Evolutionary conservation across 2,797 vertebrate genomes (phyloP).

Genomic region (Strix occidentalis): DNA sequence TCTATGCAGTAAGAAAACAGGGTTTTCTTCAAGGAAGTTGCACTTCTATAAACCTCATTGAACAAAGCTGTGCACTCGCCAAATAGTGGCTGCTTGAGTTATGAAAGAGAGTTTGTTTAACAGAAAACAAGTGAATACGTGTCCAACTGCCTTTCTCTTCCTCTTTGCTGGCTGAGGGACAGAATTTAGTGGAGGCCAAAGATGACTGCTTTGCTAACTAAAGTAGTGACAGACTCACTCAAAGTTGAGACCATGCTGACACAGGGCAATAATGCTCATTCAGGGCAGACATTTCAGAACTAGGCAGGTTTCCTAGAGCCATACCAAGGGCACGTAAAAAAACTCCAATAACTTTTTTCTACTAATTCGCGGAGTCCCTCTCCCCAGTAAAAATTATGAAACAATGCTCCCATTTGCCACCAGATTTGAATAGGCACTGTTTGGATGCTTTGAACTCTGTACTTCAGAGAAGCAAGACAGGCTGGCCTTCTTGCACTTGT

Average conservation of each 20-base stretch:
- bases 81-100: neutral
- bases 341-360: neutral
- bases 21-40: neutral
- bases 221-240: neutral
- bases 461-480: neutral
- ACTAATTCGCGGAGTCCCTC: neutral
- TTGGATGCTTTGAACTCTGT: neutral
- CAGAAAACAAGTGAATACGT: neutral
- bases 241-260: neutral
- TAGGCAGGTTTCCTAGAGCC: neutral
- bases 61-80: neutral
- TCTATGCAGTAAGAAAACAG: neutral
- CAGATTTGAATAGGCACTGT: neutral
- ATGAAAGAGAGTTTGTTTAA: conserved; percentile 16
- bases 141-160: neutral
- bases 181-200: neutral
- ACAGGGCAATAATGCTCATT: neutral
- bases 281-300: neutral
- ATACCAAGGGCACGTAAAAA: neutral
- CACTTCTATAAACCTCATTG: neutral
- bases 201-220: neutral
- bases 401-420: neutral
- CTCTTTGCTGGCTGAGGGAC: neutral
- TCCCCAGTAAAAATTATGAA: neutral
- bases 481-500: neutral